Percentiles rank a stretch among this genome's conserved stretches.
These are phyloP conservation scores for Synergus umbraculus DNA, from an alignment of 2,888 invertebrate species.

Conservation along the genomic window DNA sequence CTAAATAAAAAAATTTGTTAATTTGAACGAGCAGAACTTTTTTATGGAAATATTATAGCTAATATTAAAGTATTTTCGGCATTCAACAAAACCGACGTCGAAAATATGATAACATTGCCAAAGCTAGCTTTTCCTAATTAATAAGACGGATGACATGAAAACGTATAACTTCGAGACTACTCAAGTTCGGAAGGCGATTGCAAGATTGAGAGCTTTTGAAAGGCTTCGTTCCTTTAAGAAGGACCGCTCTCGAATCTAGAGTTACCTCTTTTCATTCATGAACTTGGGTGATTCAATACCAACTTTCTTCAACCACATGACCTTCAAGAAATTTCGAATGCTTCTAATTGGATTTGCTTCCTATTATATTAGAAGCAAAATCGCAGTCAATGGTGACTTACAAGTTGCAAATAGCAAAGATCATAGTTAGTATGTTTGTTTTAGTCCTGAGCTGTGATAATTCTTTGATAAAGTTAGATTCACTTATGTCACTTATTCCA, in stretches of 20 bases:
- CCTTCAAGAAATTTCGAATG: neutral
- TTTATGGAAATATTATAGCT: no score
- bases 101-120: neutral
- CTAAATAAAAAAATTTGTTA: no score
- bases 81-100: no score
- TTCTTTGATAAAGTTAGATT: neutral
- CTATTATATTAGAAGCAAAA: no score
- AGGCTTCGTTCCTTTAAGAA: neutral
- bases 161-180: neutral
- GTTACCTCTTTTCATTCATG: neutral
- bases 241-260: neutral
- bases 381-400: no score
- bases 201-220: neutral
- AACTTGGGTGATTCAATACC: neutral
- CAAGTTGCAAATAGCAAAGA: no score
- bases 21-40: no score
- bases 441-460: no score
- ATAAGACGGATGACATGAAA: neutral
- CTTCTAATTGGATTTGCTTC: no score
- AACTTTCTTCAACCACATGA: neutral
- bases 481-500: no score
- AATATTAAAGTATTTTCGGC: no score
- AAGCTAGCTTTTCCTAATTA: neutral
- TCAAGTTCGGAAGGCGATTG: neutral
- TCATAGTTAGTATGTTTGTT: no score